Evolutionary conservation across 2,797 vertebrate species (phyloP).

Genomic region (Poeciliopsis paucimaculata): DNA sequence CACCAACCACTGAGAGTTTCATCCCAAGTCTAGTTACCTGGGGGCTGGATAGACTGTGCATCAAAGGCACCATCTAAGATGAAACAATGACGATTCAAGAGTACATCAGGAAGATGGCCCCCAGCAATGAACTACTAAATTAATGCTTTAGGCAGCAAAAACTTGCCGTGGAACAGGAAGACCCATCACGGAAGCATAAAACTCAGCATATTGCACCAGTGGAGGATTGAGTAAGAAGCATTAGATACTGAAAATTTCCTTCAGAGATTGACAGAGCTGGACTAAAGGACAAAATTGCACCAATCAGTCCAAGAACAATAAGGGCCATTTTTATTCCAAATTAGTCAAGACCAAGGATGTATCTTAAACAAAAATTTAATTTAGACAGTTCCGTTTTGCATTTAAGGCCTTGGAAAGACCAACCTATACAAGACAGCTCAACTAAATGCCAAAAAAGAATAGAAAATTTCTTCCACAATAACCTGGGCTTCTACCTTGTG

Average conservation of each 20-base stretch:
- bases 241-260: not conserved
- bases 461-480: not conserved
- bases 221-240: not conserved
- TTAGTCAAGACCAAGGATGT: not conserved
- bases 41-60: not conserved
- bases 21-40: constrained; percentile 1
- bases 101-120: constrained; percentile 1
- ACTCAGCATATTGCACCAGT: not conserved
- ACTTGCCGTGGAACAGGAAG: not conserved
- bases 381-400: not conserved
- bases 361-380: not conserved
- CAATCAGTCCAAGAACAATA: not conserved
- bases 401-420: not conserved
- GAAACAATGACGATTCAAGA: constrained; percentile 1
- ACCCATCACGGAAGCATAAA: not conserved
- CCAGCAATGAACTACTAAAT: not conserved
- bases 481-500: not conserved
- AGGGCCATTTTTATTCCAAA: not conserved
- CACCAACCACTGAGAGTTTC: not conserved
- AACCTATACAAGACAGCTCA: not conserved
- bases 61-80: constrained; percentile 9
- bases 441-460: not conserved
- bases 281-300: not conserved
- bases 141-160: constrained; percentile 8
- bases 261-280: not conserved